Percentiles rank a stretch among this genome's conserved stretches.
phyloP scores from a whole-genome alignment of 2,888 invertebrate genomes.

The Iphiclides podalirius region DNA sequence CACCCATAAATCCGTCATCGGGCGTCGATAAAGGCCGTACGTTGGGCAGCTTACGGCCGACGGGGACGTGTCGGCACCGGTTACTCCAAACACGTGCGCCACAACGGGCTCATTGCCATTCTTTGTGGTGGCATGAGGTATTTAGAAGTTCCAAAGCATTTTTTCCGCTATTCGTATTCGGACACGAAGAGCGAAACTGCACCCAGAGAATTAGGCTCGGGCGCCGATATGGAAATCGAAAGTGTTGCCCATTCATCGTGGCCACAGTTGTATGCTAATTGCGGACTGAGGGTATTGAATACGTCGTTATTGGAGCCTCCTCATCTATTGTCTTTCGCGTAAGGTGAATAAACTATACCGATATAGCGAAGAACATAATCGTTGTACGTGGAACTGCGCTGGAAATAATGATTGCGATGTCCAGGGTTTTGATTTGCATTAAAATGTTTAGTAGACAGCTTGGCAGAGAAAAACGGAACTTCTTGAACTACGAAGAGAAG shows the following conservation, averaged over 20 bases:
- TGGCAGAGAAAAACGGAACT: too few relatives aligned
- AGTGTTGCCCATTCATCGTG: conserved; percentile 9
- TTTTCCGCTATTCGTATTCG: conserved; percentile 4
- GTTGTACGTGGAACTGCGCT: background rate
- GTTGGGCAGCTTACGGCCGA: conserved; percentile 6
- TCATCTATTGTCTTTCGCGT: conserved; percentile 2
- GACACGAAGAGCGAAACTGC: background rate
- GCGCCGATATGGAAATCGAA: conserved; percentile 8
- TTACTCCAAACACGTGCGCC: conserved; percentile 1
- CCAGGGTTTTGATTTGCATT: background rate
- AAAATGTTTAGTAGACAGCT: too few relatives aligned
- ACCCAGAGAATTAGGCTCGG: background rate
- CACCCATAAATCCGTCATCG: conserved; percentile 16
- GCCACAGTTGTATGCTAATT: conserved; percentile 15
- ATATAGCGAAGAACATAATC: background rate
- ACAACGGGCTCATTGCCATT: conserved; percentile 4
- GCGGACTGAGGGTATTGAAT: background rate
- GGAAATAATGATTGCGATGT: background rate
- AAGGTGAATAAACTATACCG: conserved; percentile 7
- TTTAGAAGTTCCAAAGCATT: conserved; percentile 2
- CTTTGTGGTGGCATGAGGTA: background rate
- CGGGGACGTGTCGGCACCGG: conserved; percentile 14
- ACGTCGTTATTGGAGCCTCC: background rate
- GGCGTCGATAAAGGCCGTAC: conserved; percentile 12
- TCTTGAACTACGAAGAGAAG: too few relatives aligned